phyloP scores from a whole-genome alignment of 1,140 invertebrate species.

The Meloidogyne chitwoodi region DNA sequence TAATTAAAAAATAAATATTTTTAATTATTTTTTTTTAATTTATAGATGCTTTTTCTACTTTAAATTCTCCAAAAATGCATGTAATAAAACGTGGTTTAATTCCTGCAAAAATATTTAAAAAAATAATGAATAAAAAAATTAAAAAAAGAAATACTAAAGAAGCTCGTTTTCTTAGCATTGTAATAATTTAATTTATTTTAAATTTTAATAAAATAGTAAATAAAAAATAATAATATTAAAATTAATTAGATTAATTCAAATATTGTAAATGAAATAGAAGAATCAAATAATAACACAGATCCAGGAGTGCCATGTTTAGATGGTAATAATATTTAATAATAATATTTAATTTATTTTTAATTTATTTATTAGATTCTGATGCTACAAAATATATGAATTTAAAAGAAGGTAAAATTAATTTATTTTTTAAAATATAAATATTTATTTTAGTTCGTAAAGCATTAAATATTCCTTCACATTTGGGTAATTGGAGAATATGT shows the following conservation, averaged over 20 bases:
- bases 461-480: slow-evolving; percentile 28
- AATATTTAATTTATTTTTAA: not conserved
- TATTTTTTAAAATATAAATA: slow-evolving; percentile 38
- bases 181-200: not conserved
- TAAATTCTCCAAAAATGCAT: slow-evolving; percentile 36
- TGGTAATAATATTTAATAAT: not conserved
- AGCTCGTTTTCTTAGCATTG: not conserved
- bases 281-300: not conserved
- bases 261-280: not conserved
- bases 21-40: not conserved
- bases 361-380: not conserved
- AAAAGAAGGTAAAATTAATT: slow-evolving; percentile 43
- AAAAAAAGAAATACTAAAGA: not conserved
- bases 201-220: not conserved
- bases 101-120: not conserved
- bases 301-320: not conserved
- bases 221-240: not conserved
- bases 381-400: slow-evolving; percentile 7
- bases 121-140: not conserved
- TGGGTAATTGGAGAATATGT: slow-evolving; percentile 42
- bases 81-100: slow-evolving; percentile 34
- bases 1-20: not conserved
- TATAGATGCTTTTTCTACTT: slow-evolving; percentile 30
- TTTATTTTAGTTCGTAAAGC: slow-evolving; percentile 39
- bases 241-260: not conserved